Percentiles rank a stretch among this genome's conserved stretches.
Conservation (phyloP, 1,140 invertebrate species). For the Rhyzopertha dominica region DNA sequence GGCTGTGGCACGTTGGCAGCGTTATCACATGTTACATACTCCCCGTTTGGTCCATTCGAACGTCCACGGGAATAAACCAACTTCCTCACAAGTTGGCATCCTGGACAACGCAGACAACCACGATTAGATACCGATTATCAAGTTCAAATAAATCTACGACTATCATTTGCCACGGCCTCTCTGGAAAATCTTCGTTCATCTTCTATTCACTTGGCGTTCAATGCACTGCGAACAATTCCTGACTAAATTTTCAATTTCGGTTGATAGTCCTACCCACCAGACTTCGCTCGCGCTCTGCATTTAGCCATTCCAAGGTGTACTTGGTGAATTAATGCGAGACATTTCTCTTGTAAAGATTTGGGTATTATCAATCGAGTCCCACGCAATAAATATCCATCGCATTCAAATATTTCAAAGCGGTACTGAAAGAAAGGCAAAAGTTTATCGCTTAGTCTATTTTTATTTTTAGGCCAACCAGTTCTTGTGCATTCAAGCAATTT, state of each 20-base stretch:
- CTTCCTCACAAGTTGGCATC: no score
- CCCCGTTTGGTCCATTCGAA: no score
- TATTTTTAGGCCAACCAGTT: no score
- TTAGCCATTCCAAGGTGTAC: constrained; percentile 29
- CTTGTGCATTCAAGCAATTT: no score
- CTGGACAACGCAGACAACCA: no score
- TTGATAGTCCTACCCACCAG: constrained; percentile 28
- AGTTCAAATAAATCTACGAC: constrained; percentile 30
- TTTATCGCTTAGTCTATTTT: constrained; percentile 3
- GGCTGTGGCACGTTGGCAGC: no score
- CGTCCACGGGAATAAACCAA: no score
- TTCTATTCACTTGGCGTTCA: constrained; percentile 8
- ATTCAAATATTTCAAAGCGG: constrained; percentile 15
- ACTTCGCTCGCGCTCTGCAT: constrained; percentile 23
- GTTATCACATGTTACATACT: no score
- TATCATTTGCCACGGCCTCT: constrained; percentile 29
- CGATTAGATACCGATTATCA: constrained; percentile 28
- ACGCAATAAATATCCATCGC: constrained; percentile 19
- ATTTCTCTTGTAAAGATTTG: constrained; percentile 20
- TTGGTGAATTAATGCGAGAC: constrained; percentile 26
- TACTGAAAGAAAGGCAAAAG: constrained; percentile 19
- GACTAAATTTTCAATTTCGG: constrained; percentile 26
- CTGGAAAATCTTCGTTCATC: constrained; percentile 24
- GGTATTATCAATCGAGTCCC: constrained; percentile 29
- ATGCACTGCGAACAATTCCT: constrained; percentile 28